Evolutionary conservation across 2,888 invertebrate genomes (phyloP), one percentile per base, ranked within the genome.

Genomic region (Phasia obesa): DNA sequence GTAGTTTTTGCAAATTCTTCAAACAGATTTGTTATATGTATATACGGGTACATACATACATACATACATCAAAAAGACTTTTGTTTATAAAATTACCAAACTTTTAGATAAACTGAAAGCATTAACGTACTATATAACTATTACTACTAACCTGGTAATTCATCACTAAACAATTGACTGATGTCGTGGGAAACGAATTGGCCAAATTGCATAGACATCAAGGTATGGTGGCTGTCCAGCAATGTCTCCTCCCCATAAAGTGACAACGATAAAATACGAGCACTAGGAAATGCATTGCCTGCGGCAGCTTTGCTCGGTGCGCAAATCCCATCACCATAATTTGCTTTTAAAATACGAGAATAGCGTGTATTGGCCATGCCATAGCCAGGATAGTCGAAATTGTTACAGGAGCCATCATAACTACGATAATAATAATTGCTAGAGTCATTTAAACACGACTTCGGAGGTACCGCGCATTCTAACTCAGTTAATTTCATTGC

Each of bases 331-430:
- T 86, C 86, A 5, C 81, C 73, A 31, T 87, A 89, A 21, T 81
- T 86, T 4, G 89, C 89, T 0, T 74, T 81, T 67, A 90, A 19
- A 3, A 90, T 79, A 0, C 89, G 87, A 9, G 82, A 57, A 55
- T 88, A 90, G 42, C 87, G 85, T 0, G 84, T 69, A 1, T 70
- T 84, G 9, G 86, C 84, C 84, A 87, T 87, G 15, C 87, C 87
- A 70, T 75, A 86, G 1, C 75, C 83, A 13, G 87, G 88, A 67
- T 87, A 83, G 17, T 86, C 51, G 3, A 90, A 81, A 53, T 89
- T 90, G 55, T 90, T 90, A 49, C 89, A 90, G 0, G 90, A 82
- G 0, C 89, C 89, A 76, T 90, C 89, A 13, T 85, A 74, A n/a
- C 84, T 87, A 15, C 89, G 87, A 74, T 87, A 90, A n/a, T 87